A percentile compares a stretch with the other conserved stretches of the same genome.
phyloP scores from a whole-genome alignment of 23 tunicate genomes.

The Diplosoma virens region DNA sequence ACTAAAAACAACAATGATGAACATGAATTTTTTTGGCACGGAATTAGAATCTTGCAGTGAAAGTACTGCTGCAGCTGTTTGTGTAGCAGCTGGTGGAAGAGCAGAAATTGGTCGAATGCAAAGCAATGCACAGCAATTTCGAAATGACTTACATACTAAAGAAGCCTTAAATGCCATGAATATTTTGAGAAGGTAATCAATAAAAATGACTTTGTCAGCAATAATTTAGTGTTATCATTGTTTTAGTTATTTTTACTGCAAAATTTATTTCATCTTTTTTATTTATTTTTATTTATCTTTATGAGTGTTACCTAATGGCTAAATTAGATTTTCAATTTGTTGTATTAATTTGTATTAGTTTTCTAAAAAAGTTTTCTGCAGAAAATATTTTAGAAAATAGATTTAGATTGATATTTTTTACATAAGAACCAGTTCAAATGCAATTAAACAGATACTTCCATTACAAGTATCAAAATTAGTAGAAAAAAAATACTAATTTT shows the following conservation, averaged over 20 bases:
- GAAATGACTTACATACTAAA: slow-evolving; percentile 88
- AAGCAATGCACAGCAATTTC: slow-evolving; percentile 93
- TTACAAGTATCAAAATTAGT: too few species aligned
- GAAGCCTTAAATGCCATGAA: slow-evolving; percentile 89
- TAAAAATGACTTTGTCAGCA: not conserved
- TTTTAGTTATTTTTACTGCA: not conserved
- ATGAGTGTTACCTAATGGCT: too few species aligned
- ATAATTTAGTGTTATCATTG: not conserved
- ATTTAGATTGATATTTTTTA: too few species aligned
- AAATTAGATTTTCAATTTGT: too few species aligned
- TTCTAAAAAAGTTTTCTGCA: too few species aligned
- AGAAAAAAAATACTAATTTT: too few species aligned
- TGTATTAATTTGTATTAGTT: too few species aligned
- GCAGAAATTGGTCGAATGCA: slow-evolving; percentile 68
- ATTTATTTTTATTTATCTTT: too few species aligned
- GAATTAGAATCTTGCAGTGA: slow-evolving; percentile 98
- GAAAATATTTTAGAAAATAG: too few species aligned
- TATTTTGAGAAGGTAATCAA: slow-evolving; percentile 76
- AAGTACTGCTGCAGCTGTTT: slow-evolving; percentile 96
- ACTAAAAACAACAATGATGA: slow-evolving; percentile 48
- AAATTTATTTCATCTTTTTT: not conserved
- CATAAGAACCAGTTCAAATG: too few species aligned
- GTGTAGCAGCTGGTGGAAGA: slow-evolving; percentile 60
- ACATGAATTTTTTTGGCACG: slow-evolving; percentile 80
- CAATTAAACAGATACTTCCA: too few species aligned